Conservation (phyloP, 2,797 vertebrate genomes). For the Tauraco hartlaubi region DNA sequence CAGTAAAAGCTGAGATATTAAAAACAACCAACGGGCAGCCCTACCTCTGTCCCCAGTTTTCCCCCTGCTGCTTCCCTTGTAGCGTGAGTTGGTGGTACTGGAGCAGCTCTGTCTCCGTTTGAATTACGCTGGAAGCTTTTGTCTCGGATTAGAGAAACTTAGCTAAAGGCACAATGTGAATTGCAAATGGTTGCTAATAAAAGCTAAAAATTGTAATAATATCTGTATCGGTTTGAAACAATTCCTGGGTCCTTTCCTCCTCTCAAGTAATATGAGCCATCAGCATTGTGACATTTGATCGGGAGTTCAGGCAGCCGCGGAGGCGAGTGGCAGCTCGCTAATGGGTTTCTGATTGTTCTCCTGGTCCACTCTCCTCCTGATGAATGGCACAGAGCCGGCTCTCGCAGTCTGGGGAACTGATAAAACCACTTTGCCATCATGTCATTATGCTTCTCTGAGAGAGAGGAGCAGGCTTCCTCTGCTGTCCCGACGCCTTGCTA, state of each 20-base stretch:
- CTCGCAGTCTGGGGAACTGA: constrained; percentile 9
- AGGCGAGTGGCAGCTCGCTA: constrained; percentile 45
- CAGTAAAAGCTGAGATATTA: background rate
- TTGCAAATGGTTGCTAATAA: background rate
- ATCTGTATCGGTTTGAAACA: background rate
- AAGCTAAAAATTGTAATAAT: constrained; percentile 9
- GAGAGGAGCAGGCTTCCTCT: background rate
- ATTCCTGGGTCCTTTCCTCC: background rate
- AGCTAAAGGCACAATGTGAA: background rate
- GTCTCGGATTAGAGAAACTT: background rate
- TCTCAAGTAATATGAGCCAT: background rate
- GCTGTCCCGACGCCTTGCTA: background rate
- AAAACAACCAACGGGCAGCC: background rate
- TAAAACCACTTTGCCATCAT: constrained; percentile 5
- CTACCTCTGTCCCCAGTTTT: background rate
- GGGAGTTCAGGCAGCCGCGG: background rate
- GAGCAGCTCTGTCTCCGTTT: background rate
- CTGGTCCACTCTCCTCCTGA: constrained; percentile 32
- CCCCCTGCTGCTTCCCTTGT: background rate
- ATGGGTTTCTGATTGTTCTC: constrained; percentile 68
- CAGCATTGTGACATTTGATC: constrained; percentile 39
- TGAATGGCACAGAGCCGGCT: background rate
- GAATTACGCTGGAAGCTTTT: background rate
- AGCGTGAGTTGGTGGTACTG: background rate
- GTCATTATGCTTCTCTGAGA: background rate